These are phyloP conservation scores for Tetrapedia diversipes DNA, from an alignment of 2,888 invertebrate genomes.

Conservation along the genomic window DNA sequence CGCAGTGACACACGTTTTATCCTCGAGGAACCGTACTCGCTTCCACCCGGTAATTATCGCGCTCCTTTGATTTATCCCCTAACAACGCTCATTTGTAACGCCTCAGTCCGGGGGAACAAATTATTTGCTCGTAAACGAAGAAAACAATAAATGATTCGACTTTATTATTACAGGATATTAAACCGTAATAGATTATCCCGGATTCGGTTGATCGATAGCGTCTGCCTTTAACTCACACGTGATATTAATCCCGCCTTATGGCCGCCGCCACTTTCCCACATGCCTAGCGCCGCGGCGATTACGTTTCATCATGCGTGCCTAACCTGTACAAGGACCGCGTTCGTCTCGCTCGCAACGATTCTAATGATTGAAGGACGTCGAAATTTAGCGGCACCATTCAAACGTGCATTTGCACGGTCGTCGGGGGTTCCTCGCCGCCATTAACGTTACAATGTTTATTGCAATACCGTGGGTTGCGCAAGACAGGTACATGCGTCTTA, in stretches of 20 bases:
- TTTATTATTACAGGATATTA: conserved; percentile 31
- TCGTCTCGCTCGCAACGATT: conserved; percentile 1
- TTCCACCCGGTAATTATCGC: conserved; percentile 1
- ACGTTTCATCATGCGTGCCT: no score
- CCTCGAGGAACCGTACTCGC: background rate
- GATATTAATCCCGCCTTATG: conserved; percentile 26
- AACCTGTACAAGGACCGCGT: background rate
- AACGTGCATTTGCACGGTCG: conserved; percentile 18
- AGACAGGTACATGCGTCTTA: conserved; percentile 29
- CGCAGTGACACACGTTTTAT: background rate
- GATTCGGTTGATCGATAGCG: conserved; percentile 33
- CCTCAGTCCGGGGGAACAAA: conserved; percentile 28
- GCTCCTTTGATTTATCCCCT: conserved; percentile 25
- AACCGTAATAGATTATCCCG: conserved; percentile 33
- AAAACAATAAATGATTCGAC: conserved; percentile 32
- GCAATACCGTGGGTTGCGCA: conserved; percentile 37
- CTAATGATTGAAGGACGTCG: conserved; percentile 35
- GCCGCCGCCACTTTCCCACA: conserved; percentile 23
- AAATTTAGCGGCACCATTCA: conserved; percentile 29
- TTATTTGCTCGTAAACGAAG: conserved; percentile 38
- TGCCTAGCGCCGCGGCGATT: conserved; percentile 13
- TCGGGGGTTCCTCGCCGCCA: conserved; percentile 10
- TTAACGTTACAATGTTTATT: conserved; percentile 49
- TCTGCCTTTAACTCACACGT: conserved; percentile 17
- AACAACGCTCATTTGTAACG: conserved; percentile 22